A percentile compares a stretch with the other conserved stretches of the same genome.
Conservation (phyloP, 1,140 invertebrate genomes). For the Spodoptera frugiperda region DNA sequence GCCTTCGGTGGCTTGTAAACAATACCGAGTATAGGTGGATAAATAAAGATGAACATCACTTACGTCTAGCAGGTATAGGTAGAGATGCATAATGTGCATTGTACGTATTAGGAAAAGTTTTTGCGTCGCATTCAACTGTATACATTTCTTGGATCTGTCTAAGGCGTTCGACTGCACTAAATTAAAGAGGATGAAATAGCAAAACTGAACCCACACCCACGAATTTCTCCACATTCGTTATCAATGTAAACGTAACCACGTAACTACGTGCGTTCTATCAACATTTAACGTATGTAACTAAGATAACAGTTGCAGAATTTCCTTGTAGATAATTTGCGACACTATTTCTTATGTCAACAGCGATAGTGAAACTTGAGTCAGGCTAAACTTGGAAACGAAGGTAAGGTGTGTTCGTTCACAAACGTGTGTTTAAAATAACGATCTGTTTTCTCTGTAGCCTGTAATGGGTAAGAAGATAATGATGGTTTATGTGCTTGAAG, state of each 20-base stretch:
- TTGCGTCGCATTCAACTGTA: too few species aligned
- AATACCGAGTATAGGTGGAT: background rate
- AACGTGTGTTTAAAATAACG: background rate
- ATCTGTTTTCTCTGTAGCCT: background rate
- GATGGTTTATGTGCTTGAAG: too few species aligned
- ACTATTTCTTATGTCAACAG: constrained; percentile 44
- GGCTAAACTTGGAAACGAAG: constrained; percentile 9
- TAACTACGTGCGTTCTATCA: constrained; percentile 2
- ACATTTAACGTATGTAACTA: background rate
- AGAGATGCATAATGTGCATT: too few species aligned
- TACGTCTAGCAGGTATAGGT: too few species aligned
- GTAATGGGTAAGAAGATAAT: background rate
- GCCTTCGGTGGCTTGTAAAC: constrained; percentile 11
- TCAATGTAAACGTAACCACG: constrained; percentile 6
- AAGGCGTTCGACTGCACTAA: background rate
- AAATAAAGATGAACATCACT: too few species aligned
- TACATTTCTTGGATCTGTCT: background rate
- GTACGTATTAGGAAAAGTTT: too few species aligned
- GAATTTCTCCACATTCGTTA: constrained; percentile 17
- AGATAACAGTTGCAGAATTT: constrained; percentile 42
- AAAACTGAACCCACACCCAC: background rate
- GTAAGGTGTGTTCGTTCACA: constrained; percentile 1
- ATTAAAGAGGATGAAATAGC: background rate
- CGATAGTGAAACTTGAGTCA: constrained; percentile 32
- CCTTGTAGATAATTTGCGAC: constrained; percentile 44